phyloP scores from a whole-genome alignment of 2,797 vertebrate species.

The Botia kubotai region DNA sequence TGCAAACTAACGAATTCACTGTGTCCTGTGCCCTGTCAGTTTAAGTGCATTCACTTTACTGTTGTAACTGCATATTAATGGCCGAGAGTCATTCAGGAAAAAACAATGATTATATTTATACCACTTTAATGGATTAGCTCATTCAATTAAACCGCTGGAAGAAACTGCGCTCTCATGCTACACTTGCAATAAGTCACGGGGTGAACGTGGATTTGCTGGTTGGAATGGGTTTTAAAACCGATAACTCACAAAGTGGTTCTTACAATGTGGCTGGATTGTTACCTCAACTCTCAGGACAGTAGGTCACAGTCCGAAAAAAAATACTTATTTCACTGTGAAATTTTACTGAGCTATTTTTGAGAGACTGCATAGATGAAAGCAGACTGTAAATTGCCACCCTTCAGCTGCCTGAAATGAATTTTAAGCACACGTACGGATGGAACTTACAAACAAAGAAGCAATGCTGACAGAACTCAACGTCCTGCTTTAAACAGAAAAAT shows the following conservation, averaged over 20 bases:
- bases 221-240: constrained; percentile 7
- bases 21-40: constrained; percentile 49
- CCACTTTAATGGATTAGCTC: constrained; percentile 54
- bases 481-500: constrained; percentile 55
- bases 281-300: constrained; percentile 52
- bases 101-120: constrained; percentile 59
- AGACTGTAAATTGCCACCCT: constrained; percentile 58
- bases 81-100: constrained; percentile 29
- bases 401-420: constrained; percentile 61
- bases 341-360: constrained; percentile 55
- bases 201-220: constrained; percentile 25
- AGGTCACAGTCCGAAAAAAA: constrained; percentile 57
- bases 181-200: constrained; percentile 53
- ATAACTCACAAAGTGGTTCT: constrained; percentile 26
- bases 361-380: constrained; percentile 53
- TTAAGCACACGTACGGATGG: constrained; percentile 42
- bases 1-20: constrained; percentile 61
- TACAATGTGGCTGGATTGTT: constrained; percentile 21
- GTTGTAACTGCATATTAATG: constrained; percentile 52
- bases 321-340: constrained; percentile 59
- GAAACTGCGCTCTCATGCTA: constrained; percentile 42
- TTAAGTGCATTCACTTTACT: constrained; percentile 57
- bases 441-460: constrained; percentile 43
- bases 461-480: constrained; percentile 54
- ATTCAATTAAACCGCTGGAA: constrained; percentile 47